Evolutionary conservation across 2,888 invertebrate species (phyloP).

Genomic region (Perizoma flavofasciatum): DNA sequence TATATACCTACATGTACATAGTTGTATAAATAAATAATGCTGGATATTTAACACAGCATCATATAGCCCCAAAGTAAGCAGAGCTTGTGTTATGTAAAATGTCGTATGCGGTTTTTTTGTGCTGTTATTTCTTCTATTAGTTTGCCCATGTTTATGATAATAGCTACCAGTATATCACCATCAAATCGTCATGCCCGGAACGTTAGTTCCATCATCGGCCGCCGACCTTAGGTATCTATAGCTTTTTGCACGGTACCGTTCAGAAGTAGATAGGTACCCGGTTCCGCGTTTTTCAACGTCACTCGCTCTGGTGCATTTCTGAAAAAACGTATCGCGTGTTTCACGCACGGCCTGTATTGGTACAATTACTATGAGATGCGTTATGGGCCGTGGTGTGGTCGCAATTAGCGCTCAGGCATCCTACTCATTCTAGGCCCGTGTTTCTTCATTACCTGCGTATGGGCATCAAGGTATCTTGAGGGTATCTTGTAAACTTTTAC

Average conservation of each 20-base stretch:
- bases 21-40: too few relatives aligned
- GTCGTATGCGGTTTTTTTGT: too few relatives aligned
- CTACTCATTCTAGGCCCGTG: slow-evolving; percentile 29
- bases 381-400: slow-evolving; percentile 52
- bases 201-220: slow-evolving; percentile 27
- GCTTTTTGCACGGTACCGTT: slow-evolving; percentile 60
- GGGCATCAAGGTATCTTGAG: too few relatives aligned
- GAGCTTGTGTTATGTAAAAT: too few relatives aligned
- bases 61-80: too few relatives aligned
- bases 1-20: too few relatives aligned
- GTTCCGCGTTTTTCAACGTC: slow-evolving; percentile 68
- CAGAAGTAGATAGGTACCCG: slow-evolving; percentile 47
- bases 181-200: not conserved
- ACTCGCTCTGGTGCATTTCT: slow-evolving; percentile 64
- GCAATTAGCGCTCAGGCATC: slow-evolving; percentile 43
- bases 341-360: slow-evolving; percentile 53
- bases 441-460: not conserved
- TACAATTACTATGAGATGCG: slow-evolving; percentile 60
- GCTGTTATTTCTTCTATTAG: too few relatives aligned
- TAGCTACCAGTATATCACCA: too few relatives aligned
- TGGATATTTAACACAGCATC: too few relatives aligned
- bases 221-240: slow-evolving; percentile 37
- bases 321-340: slow-evolving; percentile 68
- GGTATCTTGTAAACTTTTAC: too few relatives aligned
- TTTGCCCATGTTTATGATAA: too few relatives aligned